Base-by-base conservation (phyloP, 2,113 vertebrate genomes). In the Channa argus region DNA sequence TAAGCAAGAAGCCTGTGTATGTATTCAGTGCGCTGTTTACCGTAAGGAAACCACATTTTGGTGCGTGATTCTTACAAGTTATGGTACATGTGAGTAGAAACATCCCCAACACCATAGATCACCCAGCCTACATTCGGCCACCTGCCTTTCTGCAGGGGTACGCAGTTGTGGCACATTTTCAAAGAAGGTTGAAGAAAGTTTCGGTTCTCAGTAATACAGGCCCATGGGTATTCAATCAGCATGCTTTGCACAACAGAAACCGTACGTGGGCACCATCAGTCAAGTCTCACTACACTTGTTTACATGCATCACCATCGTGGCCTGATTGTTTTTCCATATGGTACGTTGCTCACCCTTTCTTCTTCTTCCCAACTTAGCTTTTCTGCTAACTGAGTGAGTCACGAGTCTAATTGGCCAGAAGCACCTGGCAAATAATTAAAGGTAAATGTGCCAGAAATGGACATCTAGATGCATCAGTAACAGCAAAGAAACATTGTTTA, bases 41-140 rank as follows among this genome's bases (percentile, higher is more conserved):
- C 60, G 72, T 75, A 68, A 83, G 38, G 55, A 86, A 86, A 86
- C 83, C 85, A 64, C 78, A 77, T 6, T 15, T 2, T 66, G 44
- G 36, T 37, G 55, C 15, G 6, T 39, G 45, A 36, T 43, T 62
- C 60, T 24, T 39, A 33, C 2, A 46, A 43, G 39, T 11, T 4
- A 34, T 43, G 24, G 36, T 54, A 62, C 2, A 1, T 59, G 68
- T 37, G 49, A 62, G 9, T 50, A 3, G 11, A 5, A 63, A n/a
- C 56, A 52, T 38, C 62, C n/a, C 2, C 3, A 1, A 12, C 15
- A 34, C 24, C 15, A 5, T 36, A 4, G 8, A 51, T 52, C 56
- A 70, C 0, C 41, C 76, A 61, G 50, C 79, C 62, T 47, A 49
- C 65, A 43, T 63, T 9, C 24, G 73, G 74, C 79, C 83, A 63